Base-by-base conservation (phyloP, 2,888 invertebrate genomes). In the Pristionchus maxplancki region DNA sequence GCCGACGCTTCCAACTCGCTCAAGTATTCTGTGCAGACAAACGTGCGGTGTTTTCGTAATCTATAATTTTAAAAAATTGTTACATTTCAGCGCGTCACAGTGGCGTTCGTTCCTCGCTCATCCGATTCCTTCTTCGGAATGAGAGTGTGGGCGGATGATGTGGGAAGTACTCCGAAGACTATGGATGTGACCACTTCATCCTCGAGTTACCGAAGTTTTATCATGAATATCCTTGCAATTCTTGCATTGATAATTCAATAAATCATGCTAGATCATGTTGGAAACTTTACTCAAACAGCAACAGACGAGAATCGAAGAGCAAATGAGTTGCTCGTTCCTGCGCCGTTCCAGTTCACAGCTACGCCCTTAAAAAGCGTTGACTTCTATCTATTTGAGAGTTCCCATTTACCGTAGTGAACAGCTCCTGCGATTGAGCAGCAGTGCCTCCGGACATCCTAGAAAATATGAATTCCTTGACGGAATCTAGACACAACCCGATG, bases 301-400 rank as follows among this genome's bases (percentile, higher is more conserved):
- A 74, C 74, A 13, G 74, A 74, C 20, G 74, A 74, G 40, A 20
- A 74, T 40, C 74, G 74, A 40, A 74, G 37, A 5, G 74, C 74
- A 40, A 74, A 74, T 74, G 74, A 74, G n/a, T 74, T 74, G n/a
- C 31, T 40, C 9, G 74, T 74, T 74, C 40, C 74, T 20, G 20
- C 74, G n/a, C 40, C 40, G 2, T 74, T 40, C 74, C 74, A 74
- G 20, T 74, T 74, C 2, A 74, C 40, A 40, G 37, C 40, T 6
- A 74, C 74, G 9, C 74, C 74, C 74, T 74, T n/a, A n/a, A 6
- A 58, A 58, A 58, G n/a, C n/a, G n/a, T n/a, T n/a, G n/a, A n/a
- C n/a, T n/a, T n/a, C n/a, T 58, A 58, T 58, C 20, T 6, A 81
- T 81, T n/a, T 44, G 71, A 71, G 11, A 44, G 44, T 44, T 9